Evolutionary conservation across 1,140 invertebrate genomes (phyloP), one percentile per base, ranked within the genome.

Genomic region (Drosophila busckii): DNA sequence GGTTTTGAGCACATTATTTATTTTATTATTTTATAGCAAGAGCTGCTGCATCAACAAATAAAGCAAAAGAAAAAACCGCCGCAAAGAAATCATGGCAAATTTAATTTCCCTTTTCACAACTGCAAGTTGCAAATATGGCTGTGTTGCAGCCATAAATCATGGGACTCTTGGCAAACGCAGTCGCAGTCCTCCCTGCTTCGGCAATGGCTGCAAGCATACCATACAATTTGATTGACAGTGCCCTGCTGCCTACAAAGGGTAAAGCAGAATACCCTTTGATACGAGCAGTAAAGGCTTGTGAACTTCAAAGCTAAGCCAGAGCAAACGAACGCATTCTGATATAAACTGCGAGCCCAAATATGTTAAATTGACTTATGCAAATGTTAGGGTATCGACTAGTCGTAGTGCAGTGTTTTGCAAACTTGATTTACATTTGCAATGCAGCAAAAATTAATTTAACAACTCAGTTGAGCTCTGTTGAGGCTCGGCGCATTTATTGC

Each of bases 391-490:
- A 58, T 41, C 8, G 13, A 2, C 2, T 10, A 15, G 45, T 25
- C 10, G 6, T 10, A 28, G 23, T 38, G 16, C 16, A 37, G 35
- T 12, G 55, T 34, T 32, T 31, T 28, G 41, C 41, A 70, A 22
- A 23, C 13, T 42, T 58, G 50, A 63, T 64, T 52, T 58, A 56
- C 44, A 55, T 63, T 63, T 48, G 54, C 50, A 60, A 48, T 78
- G 73, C 71, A 71, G 80, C 50, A 78, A 71, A 83, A 83, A 84
- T 83, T 83, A 83, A 83, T 83, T 83, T 83, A 80, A 83, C 78
- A 83, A 71, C 59, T 83, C 78, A 83, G 78, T 83, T 76, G 78
- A 83, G 31, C 71, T 83, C 62, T 68, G 66, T 52, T 82, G 70
- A 82, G 56, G 56, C 75, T 83, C 56, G 29, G 66, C 76, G 54